Base-by-base conservation (phyloP, 2,113 vertebrate species). In the Rhea pennata region DNA sequence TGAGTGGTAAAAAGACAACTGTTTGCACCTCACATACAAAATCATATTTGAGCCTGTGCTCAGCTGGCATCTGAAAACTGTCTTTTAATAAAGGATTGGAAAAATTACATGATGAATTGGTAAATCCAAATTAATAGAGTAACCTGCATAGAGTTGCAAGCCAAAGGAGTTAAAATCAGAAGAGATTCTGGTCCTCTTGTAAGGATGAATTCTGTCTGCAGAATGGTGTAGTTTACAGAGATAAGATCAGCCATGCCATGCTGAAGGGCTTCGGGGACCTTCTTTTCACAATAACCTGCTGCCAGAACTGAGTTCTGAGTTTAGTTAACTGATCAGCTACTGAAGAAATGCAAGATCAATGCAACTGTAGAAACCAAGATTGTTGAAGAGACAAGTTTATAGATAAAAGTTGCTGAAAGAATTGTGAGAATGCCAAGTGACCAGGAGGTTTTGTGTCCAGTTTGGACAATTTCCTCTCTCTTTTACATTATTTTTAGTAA, bases 21-120 rank as follows among this genome's bases (percentile, higher is more conserved):
- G 13, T 87, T 79, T 75, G 23, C 6, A 23, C 14, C 12, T 21
- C 4, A 4, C 54, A 31, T 10, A 72, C 39, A 15, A 9, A 5
- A 27, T 73, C 15, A 22, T 58, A 17, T 2, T 54, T 69, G 39
- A 22, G 9, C 4, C 33, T 88, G 56, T 71, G 44, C 69, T 84
- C 62, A 71, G 14, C 44, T 77, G 71, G 15, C 23, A 29, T 86
- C 78, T 79, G 48, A 76, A 90, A 90, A 62, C 29, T 84, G 10
- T 58, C 77, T 78, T 62, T 42, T 74, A 54, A 15, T 44, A 21
- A 15, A 42, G 36, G 8, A 56, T 39, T 69, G 42, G 77, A 87
- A 91, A 16, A 1, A 2, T 42, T 21, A 24, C 4, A 3, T 1
- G 4, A 12, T 12, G 59, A 40, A 7, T 13, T 17, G 19, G 4